These are phyloP conservation scores for Idris sp. DNA, from an alignment of 1,140 invertebrate species.

Conservation along the genomic window DNA sequence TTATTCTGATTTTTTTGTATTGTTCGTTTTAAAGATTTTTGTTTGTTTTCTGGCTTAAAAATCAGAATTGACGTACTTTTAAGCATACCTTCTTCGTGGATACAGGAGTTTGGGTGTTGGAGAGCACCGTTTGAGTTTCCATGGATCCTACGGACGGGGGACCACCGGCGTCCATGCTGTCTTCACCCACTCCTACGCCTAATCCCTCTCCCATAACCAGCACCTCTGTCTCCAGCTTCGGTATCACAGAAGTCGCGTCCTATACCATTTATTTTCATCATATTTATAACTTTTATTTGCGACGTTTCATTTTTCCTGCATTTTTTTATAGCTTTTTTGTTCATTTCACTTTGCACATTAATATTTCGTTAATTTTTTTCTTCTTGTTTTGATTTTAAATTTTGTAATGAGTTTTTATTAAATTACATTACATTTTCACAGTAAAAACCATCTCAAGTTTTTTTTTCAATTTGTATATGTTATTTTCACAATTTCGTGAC, in stretches of 20 bases:
- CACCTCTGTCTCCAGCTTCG: slow-evolving; percentile 80
- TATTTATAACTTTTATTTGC: slow-evolving; percentile 22
- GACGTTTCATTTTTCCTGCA: not conserved
- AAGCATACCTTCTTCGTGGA: slow-evolving; percentile 79
- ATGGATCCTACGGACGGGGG: slow-evolving; percentile 86
- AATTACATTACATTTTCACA: too few species aligned
- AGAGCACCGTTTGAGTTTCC: slow-evolving; percentile 79
- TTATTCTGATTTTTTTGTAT: too few species aligned
- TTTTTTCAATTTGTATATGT: too few species aligned
- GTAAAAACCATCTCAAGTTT: too few species aligned
- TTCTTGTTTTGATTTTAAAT: too few species aligned
- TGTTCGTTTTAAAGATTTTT: too few species aligned
- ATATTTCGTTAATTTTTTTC: slow-evolving; percentile 1
- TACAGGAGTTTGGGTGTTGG: slow-evolving; percentile 79
- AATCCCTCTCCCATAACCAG: slow-evolving; percentile 79
- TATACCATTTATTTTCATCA: slow-evolving; percentile 74
- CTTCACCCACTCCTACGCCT: slow-evolving; percentile 74
- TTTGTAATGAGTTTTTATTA: too few species aligned
- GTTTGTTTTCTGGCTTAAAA: too few species aligned
- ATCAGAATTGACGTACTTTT: too few species aligned
- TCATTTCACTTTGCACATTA: slow-evolving; percentile 34
- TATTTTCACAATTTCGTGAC: too few species aligned
- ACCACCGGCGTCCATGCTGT: slow-evolving; percentile 80
- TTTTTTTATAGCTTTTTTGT: not conserved
- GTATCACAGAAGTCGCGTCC: slow-evolving; percentile 79